These are phyloP conservation scores for Nephrotoma appendiculata DNA, from an alignment of 2,888 invertebrate genomes.

Conservation along the genomic window DNA sequence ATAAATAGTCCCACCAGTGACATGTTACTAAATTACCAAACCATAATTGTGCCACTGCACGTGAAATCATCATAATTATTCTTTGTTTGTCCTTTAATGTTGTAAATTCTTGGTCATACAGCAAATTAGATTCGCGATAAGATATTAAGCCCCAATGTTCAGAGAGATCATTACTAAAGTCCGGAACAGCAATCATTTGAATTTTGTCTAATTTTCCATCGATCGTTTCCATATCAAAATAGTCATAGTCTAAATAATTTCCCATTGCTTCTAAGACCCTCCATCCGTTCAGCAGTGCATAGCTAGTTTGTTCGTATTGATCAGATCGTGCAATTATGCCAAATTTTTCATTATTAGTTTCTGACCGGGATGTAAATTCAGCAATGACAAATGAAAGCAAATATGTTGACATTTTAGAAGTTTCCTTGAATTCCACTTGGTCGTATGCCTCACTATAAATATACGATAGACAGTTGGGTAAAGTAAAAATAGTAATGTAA, in stretches of 20 bases:
- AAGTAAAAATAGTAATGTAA: no score
- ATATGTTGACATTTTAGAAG: neutral
- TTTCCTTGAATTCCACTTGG: slow-evolving; percentile 18
- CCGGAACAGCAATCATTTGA: slow-evolving; percentile 70
- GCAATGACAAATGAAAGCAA: neutral
- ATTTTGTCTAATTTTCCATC: slow-evolving; percentile 68
- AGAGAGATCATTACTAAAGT: slow-evolving; percentile 77
- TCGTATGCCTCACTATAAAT: neutral
- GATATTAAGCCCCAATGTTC: slow-evolving; percentile 85
- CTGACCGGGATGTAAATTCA: neutral
- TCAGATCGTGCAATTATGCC: slow-evolving; percentile 55
- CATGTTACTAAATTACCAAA: slow-evolving; percentile 45
- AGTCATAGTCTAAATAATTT: slow-evolving; percentile 42
- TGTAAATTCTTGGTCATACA: slow-evolving; percentile 46
- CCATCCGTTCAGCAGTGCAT: slow-evolving; percentile 46
- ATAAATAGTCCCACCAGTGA: slow-evolving; percentile 42
- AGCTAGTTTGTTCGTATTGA: slow-evolving; percentile 47
- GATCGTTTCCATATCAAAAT: slow-evolving; percentile 30
- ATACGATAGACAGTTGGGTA: no score
- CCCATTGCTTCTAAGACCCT: slow-evolving; percentile 37
- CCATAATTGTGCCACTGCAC: slow-evolving; percentile 48
- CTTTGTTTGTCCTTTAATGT: slow-evolving; percentile 42
- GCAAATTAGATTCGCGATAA: slow-evolving; percentile 54
- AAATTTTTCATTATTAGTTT: slow-evolving; percentile 27
- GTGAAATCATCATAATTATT: slow-evolving; percentile 40